Conservation (phyloP, 1,140 invertebrate species). For the Ceratoteleas bidentatus region DNA sequence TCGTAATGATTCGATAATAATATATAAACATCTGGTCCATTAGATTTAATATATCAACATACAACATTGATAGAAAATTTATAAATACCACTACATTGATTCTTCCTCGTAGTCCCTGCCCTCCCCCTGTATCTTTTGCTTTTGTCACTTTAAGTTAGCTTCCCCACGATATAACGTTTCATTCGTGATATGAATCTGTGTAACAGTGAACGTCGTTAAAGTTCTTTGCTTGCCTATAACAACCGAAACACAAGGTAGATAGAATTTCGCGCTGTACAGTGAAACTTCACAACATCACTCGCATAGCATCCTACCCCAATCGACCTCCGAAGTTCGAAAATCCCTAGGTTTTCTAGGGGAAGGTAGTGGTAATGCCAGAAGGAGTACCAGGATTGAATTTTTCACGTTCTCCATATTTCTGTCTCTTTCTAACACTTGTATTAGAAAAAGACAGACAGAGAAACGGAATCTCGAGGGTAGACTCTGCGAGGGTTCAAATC, state of each 20-base stretch:
- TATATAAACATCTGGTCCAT: conserved; percentile 81
- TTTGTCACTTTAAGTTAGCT: conserved; percentile 19
- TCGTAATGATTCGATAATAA: conserved; percentile 75
- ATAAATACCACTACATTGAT: conserved; percentile 77
- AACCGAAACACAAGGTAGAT: conserved; percentile 60
- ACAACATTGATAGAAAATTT: conserved; percentile 81
- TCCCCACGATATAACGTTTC: conserved; percentile 61
- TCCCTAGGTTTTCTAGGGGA: background rate
- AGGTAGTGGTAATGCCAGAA: too few species aligned
- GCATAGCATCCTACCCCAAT: conserved; percentile 31
- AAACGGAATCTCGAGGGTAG: too few species aligned
- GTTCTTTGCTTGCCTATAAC: conserved; percentile 52
- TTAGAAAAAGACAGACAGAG: too few species aligned
- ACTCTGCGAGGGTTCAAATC: too few species aligned
- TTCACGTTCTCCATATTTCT: background rate
- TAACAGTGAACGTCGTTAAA: conserved; percentile 71
- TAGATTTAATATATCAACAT: conserved; percentile 75
- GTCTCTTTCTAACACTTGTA: too few species aligned
- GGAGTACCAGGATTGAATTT: too few species aligned
- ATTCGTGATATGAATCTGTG: conserved; percentile 78
- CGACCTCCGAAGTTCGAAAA: conserved; percentile 8
- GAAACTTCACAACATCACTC: conserved; percentile 47
- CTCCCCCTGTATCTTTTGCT: conserved; percentile 9
- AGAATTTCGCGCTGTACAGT: conserved; percentile 48
- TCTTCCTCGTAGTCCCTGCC: conserved; percentile 44